Evolutionary conservation across 2,797 vertebrate genomes (phyloP).

Genomic region (Darevskia mixta): DNA sequence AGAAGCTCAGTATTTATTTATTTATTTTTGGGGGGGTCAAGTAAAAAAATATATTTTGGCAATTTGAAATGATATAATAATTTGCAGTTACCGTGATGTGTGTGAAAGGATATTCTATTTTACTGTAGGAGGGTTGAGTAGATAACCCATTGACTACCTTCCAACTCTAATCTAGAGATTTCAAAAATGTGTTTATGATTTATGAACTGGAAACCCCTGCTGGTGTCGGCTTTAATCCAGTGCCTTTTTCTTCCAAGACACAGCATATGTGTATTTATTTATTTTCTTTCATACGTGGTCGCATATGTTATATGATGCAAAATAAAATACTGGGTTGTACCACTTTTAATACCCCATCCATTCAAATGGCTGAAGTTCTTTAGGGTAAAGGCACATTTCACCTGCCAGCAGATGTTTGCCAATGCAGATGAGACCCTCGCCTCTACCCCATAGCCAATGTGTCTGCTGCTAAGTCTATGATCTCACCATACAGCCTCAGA

Average conservation of each 20-base stretch:
- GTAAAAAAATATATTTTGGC: neutral
- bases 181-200: neutral
- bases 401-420: neutral
- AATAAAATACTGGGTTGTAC: neutral
- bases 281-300: conserved; percentile 7
- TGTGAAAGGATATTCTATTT: neutral
- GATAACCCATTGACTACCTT: neutral
- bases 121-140: neutral
- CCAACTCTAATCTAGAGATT: neutral
- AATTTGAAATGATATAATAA: neutral
- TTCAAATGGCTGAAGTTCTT: neutral
- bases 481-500: neutral
- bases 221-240: neutral
- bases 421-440: neutral
- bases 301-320: conserved; percentile 8
- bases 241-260: neutral
- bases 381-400: neutral
- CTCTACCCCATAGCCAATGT: neutral
- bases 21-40: neutral
- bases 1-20: neutral
- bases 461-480: neutral
- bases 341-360: neutral
- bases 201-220: neutral
- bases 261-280: neutral
- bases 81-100: neutral